These are phyloP conservation scores for Sebastes taczanowskii DNA, from an alignment of 2,797 vertebrate genomes.

Conservation along the genomic window DNA sequence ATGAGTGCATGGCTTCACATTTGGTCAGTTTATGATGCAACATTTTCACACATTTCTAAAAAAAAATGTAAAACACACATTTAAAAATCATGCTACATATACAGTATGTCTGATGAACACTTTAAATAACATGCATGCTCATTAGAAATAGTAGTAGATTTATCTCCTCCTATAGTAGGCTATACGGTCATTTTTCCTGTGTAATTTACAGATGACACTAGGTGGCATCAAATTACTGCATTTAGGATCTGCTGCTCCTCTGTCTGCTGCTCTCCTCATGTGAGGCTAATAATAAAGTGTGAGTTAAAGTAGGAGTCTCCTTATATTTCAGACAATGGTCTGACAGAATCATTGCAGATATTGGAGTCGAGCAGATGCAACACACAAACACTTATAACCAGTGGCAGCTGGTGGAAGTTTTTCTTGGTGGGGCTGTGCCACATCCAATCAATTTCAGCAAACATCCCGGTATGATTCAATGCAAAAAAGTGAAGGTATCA, in stretches of 20 bases:
- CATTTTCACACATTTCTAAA: background rate
- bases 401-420: no score
- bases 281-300: background rate
- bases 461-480: no score
- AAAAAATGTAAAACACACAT: background rate
- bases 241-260: background rate
- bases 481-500: no score
- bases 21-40: background rate
- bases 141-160: background rate
- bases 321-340: background rate
- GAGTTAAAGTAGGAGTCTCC: background rate
- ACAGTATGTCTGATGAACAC: background rate
- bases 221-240: constrained; percentile 73
- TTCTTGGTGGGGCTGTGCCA: no score
- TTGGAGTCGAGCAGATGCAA: background rate
- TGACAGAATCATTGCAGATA: background rate
- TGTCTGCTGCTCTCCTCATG: background rate
- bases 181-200: background rate
- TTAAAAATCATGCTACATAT: background rate
- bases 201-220: constrained; percentile 65
- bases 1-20: background rate
- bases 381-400: background rate
- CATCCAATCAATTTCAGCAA: no score
- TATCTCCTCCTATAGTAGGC: background rate
- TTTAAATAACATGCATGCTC: background rate